Evolutionary conservation across 2,113 vertebrate genomes (phyloP), one percentile per base, ranked within the genome.

Genomic region (Pipra filicauda): DNA sequence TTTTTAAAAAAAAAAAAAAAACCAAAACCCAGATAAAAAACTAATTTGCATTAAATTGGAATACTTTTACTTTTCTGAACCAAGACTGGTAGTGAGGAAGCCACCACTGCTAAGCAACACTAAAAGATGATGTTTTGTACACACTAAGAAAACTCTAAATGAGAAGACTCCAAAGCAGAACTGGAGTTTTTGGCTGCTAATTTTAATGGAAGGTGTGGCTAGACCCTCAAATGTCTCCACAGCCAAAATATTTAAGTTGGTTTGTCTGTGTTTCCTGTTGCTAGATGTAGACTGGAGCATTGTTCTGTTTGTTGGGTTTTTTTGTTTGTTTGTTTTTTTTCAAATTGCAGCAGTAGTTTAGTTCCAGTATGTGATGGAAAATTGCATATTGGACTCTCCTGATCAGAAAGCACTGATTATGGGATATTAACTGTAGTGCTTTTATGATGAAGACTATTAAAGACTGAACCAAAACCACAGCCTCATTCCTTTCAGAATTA

Each of bases 391-490:
- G 88, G 94, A 72, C 70, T 90, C 76, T 96, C 58, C 83, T 88
- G 49, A 89, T 93, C 83, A 94, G 91, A 96, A 94, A 84, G 92
- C 59, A 61, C 61, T 77, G 75, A 94, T 91, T 93, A 85, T 62
- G 70, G 82, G 57, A 72, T 75, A 85, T 93, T 92, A 85, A 85
- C 90, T 93, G 72, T 91, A 94, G 91, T 94, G 82, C 62, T 95
- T 93, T 92, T 88, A 96, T 84, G 67, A 44, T 64, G 82, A 78
- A 81, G 69, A 73, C 91, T 97, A 23, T 88, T 91, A 93, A 96
- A 93, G 93, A 85, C 90, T 77, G n/a, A 54, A 89, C 67, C 84
- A 85, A 93, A 89, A 90, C 88, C 70, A 86, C 72, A 89, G 10
- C 85, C 77, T 92, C 64, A 62, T 91, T 78, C 75, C 67, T 69